These are phyloP conservation scores for Eulithis testata DNA, from an alignment of 2,888 invertebrate species.

Conservation along the genomic window DNA sequence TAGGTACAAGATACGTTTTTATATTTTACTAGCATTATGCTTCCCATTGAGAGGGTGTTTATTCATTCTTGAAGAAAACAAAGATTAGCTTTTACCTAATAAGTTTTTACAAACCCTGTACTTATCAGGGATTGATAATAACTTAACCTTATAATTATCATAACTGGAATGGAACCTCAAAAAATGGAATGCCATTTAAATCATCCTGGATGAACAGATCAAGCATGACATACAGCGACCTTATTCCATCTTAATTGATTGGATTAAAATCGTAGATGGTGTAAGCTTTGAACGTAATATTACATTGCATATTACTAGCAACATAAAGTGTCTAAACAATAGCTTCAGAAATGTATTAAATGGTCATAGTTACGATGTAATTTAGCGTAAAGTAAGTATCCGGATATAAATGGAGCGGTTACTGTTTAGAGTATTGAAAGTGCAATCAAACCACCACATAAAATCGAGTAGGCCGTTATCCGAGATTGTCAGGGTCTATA, in stretches of 20 bases:
- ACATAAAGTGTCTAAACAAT: slow-evolving; percentile 2
- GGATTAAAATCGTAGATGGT: neutral
- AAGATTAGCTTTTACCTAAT: too few species aligned
- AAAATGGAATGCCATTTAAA: neutral
- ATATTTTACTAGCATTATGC: neutral
- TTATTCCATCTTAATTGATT: slow-evolving; percentile 13
- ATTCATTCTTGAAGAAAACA: too few species aligned
- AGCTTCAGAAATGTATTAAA: neutral
- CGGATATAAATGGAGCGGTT: neutral
- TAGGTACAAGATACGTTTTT: neutral
- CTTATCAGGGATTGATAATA: too few species aligned
- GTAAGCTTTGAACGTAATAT: slow-evolving; percentile 9
- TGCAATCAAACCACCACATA: slow-evolving; percentile 38
- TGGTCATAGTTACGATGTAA: neutral
- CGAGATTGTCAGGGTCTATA: slow-evolving; percentile 48
- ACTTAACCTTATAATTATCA: too few species aligned
- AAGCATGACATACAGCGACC: neutral
- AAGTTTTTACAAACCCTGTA: too few species aligned
- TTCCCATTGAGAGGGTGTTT: too few species aligned
- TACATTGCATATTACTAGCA: neutral
- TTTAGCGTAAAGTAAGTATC: neutral
- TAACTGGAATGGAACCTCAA: neutral
- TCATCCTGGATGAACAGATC: slow-evolving; percentile 3
- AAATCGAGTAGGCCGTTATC: slow-evolving; percentile 46
- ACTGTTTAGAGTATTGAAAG: slow-evolving; percentile 4